Evolutionary conservation across 2,797 vertebrate genomes (phyloP).

Genomic region (Macrochelys suwanniensis): DNA sequence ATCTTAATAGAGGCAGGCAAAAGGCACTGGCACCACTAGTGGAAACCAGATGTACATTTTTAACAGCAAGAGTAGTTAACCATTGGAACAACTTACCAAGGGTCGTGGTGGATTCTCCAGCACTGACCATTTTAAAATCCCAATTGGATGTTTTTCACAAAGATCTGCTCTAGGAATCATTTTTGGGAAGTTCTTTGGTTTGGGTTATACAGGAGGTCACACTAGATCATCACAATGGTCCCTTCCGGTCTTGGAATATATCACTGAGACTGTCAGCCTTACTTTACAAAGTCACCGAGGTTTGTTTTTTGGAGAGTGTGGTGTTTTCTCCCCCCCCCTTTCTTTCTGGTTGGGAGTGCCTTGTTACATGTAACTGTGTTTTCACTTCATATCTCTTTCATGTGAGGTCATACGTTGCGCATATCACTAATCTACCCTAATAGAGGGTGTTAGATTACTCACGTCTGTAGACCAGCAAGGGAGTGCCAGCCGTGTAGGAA

Average conservation of each 20-base stretch:
- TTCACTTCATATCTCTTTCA: background rate
- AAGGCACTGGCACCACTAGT: accelerated
- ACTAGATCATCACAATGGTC: too few relatives aligned
- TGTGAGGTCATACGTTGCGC: background rate
- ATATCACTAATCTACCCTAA: background rate
- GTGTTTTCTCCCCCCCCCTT: background rate
- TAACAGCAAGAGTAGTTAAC: too few relatives aligned
- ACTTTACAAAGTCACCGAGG: background rate
- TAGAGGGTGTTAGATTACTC: background rate
- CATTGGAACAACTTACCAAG: too few relatives aligned
- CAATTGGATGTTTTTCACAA: too few relatives aligned
- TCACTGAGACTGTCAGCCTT: background rate
- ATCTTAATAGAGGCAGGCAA: background rate
- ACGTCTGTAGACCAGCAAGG: background rate
- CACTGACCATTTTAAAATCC: too few relatives aligned
- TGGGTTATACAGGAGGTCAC: too few relatives aligned
- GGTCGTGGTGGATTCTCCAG: too few relatives aligned
- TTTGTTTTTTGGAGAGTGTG: background rate
- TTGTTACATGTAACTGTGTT: background rate
- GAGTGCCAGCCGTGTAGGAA: background rate
- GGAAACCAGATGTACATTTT: too few relatives aligned
- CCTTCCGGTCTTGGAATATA: too few relatives aligned
- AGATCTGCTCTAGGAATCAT: too few relatives aligned
- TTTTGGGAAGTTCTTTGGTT: too few relatives aligned
- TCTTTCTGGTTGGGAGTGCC: background rate